Conservation (phyloP, 2,888 invertebrate species). For the Shargacucullia verbasci region DNA sequence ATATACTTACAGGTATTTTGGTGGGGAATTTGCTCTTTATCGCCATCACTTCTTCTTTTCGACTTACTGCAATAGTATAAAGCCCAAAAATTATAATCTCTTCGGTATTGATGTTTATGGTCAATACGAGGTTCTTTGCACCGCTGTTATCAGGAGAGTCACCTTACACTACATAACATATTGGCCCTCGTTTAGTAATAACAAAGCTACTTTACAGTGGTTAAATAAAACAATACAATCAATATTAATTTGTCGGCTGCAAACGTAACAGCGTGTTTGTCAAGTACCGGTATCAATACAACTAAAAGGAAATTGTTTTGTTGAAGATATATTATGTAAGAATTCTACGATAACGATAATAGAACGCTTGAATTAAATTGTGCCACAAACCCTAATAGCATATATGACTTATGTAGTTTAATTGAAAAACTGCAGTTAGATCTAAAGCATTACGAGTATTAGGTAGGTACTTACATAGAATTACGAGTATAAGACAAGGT, state of each 20-base stretch:
- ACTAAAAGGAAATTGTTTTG: too few relatives aligned
- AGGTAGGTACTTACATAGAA: too few relatives aligned
- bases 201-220: slow-evolving; percentile 1
- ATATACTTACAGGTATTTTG: slow-evolving; percentile 92
- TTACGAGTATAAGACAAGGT: too few relatives aligned
- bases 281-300: too few relatives aligned
- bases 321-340: too few relatives aligned
- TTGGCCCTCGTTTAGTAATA: slow-evolving; percentile 7
- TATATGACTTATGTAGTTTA: too few relatives aligned
- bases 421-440: neutral
- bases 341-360: too few relatives aligned
- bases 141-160: slow-evolving; percentile 27
- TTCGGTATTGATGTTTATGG: neutral
- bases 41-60: slow-evolving; percentile 94
- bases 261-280: too few relatives aligned
- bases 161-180: slow-evolving; percentile 4
- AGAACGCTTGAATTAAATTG: too few relatives aligned
- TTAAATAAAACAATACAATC: slow-evolving; percentile 7
- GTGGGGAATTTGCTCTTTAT: slow-evolving; percentile 93
- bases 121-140: slow-evolving; percentile 27
- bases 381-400: too few relatives aligned
- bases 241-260: too few relatives aligned
- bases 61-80: slow-evolving; percentile 86
- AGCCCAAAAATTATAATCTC: slow-evolving; percentile 38
- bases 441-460: neutral